Conservation (phyloP, 2,797 vertebrate genomes). For the Schizopygopsis pylzovi region DNA sequence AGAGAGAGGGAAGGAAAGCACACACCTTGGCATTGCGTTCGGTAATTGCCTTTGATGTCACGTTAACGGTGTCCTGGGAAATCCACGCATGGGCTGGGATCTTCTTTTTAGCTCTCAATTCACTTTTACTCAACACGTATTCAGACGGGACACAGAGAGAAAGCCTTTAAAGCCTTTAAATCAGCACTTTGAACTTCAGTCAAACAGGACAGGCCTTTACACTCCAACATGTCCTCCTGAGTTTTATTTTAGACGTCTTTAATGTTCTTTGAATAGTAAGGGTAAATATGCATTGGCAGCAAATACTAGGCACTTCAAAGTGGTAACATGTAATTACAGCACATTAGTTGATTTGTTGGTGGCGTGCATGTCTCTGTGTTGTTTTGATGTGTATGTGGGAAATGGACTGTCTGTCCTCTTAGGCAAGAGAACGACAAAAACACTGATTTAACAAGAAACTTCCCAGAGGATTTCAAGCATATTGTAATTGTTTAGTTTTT, state of each 20-base stretch:
- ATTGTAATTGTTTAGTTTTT: neutral
- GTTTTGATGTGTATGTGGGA: constrained; percentile 51
- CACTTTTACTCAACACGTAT: constrained; percentile 72
- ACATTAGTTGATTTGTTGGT: constrained; percentile 52
- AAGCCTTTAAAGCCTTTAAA: constrained; percentile 49
- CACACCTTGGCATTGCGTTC: constrained; percentile 45
- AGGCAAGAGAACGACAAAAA: constrained; percentile 68
- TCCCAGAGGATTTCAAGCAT: constrained; percentile 48
- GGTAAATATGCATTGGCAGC: constrained; percentile 35
- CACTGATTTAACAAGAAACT: constrained; percentile 47
- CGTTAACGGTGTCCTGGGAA: constrained; percentile 24
- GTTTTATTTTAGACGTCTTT: constrained; percentile 37
- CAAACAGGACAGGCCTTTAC: constrained; percentile 13
- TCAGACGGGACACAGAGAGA: constrained; percentile 63
- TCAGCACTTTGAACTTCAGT: constrained; percentile 33
- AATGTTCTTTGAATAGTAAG: constrained; percentile 42
- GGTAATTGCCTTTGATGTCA: constrained; percentile 56
- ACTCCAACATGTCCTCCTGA: constrained; percentile 14
- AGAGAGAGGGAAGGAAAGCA: constrained; percentile 49
- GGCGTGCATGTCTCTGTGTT: constrained; percentile 38
- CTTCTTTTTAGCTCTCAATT: constrained; percentile 39
- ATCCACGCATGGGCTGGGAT: constrained; percentile 11
- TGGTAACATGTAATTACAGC: constrained; percentile 21
- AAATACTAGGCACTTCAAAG: constrained; percentile 44
- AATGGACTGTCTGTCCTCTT: constrained; percentile 63